Evolutionary conservation across 2,113 vertebrate genomes (phyloP).

Genomic region (Stercorarius parasiticus): DNA sequence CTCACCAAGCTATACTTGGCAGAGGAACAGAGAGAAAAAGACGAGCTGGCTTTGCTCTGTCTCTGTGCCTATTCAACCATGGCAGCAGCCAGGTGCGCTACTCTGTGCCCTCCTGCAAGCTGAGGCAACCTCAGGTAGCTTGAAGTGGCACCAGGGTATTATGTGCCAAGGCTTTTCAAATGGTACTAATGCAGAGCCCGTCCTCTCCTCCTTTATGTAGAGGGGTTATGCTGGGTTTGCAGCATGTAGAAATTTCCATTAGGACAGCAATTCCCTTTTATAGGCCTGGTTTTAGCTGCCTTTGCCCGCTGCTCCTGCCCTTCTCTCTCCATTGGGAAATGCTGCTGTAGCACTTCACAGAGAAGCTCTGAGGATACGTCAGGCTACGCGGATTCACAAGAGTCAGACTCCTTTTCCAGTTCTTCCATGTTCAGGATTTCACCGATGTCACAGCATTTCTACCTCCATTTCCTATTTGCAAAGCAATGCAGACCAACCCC

Average conservation of each 20-base stretch:
- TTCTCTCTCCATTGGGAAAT: not conserved
- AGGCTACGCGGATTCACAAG: not conserved
- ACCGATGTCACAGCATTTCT: not conserved
- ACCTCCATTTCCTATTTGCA: not conserved
- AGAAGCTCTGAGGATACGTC: not conserved
- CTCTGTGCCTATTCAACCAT: not conserved
- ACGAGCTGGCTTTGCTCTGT: constrained; percentile 10
- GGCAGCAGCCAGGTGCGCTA: constrained; percentile 10
- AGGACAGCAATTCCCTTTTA: not conserved
- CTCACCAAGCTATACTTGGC: constrained; percentile 55
- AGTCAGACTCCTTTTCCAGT: not conserved
- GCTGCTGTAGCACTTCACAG: not conserved
- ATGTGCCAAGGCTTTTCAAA: not conserved
- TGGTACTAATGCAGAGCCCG: not conserved
- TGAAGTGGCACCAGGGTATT: not conserved
- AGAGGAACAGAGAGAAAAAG: constrained; percentile 15
- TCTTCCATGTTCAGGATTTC: not conserved
- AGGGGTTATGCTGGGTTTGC: not conserved
- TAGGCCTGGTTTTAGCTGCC: not conserved
- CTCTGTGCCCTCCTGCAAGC: not conserved
- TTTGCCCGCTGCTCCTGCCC: not conserved
- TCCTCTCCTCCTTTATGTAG: not conserved
- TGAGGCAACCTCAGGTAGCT: not conserved
- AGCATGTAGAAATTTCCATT: not conserved
- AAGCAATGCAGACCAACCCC: not conserved